Conservation (phyloP, 1,140 invertebrate species). For the Thalassaphorura encarpata region DNA sequence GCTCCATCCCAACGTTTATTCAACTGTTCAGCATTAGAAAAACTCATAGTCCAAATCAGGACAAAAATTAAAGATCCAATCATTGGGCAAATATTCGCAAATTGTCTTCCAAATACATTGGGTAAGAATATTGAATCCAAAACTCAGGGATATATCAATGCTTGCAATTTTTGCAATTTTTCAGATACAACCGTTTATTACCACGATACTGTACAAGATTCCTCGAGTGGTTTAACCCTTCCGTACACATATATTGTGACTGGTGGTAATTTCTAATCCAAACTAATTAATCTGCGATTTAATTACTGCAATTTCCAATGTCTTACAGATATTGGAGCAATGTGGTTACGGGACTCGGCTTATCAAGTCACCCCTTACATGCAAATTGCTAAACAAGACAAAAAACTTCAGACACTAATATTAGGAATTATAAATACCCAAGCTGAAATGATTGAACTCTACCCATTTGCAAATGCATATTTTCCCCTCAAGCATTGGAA, state of each 20-base stretch:
- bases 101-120: conserved; percentile 7
- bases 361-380: conserved; percentile 31
- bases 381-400: conserved; percentile 14
- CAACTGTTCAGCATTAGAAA: background rate
- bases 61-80: conserved; percentile 1
- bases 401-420: conserved; percentile 13
- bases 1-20: background rate
- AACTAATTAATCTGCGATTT: background rate
- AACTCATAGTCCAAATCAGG: background rate
- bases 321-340: conserved; percentile 22
- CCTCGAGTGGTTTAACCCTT: background rate
- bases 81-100: conserved; percentile 2
- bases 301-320: background rate
- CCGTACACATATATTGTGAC: background rate
- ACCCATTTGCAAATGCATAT: conserved; percentile 24
- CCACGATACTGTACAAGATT: background rate
- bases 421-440: conserved; percentile 31
- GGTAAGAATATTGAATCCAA: conserved; percentile 3
- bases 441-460: conserved; percentile 27
- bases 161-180: background rate
- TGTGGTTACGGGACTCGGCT: conserved; percentile 27
- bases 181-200: background rate
- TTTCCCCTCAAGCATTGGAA: conserved; percentile 27
- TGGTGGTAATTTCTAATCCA: background rate
- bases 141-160: background rate